Percentiles rank a stretch among this genome's conserved stretches.
These are phyloP conservation scores for Trichogramma evanescens DNA, from an alignment of 2,888 invertebrate genomes.

Conservation along the genomic window DNA sequence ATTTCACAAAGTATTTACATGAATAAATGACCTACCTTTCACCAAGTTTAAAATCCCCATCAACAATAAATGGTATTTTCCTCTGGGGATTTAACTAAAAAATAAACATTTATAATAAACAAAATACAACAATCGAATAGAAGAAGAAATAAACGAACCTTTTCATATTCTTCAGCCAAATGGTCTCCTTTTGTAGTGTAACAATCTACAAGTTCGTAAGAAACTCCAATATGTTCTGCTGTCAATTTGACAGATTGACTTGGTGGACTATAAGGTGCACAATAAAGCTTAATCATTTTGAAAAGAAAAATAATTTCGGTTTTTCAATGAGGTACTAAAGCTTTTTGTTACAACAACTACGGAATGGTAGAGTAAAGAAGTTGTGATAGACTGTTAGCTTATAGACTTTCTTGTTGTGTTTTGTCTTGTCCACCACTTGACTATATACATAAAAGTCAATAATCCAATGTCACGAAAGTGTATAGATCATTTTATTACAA, in stretches of 20 bases:
- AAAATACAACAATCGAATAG: not conserved
- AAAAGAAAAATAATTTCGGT: no score
- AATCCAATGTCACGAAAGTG: no score
- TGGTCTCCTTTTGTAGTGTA: slow-evolving; percentile 42
- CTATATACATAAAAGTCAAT: no score
- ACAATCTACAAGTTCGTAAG: slow-evolving; percentile 39
- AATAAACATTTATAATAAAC: not conserved
- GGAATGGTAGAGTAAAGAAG: no score
- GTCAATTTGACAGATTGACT: slow-evolving; percentile 44
- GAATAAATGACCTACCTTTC: slow-evolving; percentile 34
- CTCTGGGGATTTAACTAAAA: slow-evolving; percentile 38
- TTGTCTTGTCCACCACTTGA: no score
- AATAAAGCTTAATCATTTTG: slow-evolving; percentile 35
- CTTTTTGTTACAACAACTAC: no score
- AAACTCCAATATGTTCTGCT: slow-evolving; percentile 42
- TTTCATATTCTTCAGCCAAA: slow-evolving; percentile 41
- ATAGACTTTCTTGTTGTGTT: no score
- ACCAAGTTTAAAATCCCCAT: slow-evolving; percentile 36
- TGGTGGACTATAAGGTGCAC: slow-evolving; percentile 36
- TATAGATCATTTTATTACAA: no score
- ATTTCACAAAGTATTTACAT: slow-evolving; percentile 2
- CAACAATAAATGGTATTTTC: slow-evolving; percentile 37
- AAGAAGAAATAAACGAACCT: slow-evolving; percentile 31
- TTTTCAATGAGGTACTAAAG: no score
- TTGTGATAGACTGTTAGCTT: no score